Base-by-base conservation (phyloP, 2,797 vertebrate genomes). In the Chelon labrosus region DNA sequence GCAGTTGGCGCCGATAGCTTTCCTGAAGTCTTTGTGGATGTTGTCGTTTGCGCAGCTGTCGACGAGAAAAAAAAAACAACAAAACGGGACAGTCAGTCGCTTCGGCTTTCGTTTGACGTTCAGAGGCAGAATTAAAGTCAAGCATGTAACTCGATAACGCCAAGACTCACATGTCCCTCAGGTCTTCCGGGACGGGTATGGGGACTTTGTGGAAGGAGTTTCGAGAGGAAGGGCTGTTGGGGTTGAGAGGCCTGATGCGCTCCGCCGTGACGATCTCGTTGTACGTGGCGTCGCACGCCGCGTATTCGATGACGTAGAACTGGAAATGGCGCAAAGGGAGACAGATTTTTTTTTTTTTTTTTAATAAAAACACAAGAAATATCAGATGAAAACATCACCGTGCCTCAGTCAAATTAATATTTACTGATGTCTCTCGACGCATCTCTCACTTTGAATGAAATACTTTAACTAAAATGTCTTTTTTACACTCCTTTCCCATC, bases 241-340 rank as follows among this genome's bases (percentile, higher is more conserved):
- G 96, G 89, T 98, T 98, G 73, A 97, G 94, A 0, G 96, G 96
- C 84, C 97, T 95, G 86, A 98, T 97, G 56, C 97, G 94, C 80
- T 97, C 97, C 7, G 96, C 72, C 8, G 96, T 98, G 91, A 98
- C 96, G 0, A 98, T 98, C 92, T 97, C 97, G 9, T 97, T 98
- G 91, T 97, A 98, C 42, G 96, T 97, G 80, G 97, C 95, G 20
- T 97, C 97, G 8, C 96, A 97, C 7, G 96, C 96, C 0, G 96
- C 96, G 11, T 97, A 97, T 85, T 98, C 97, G 5, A 98, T 97
- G 70, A 98, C 97, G 19, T 97, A 98, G 85, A 97, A 98, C 97
- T 98, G 88, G 51, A 64, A 73, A 42, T 2, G 25, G 13, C 12
- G 78, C 0, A 57, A 35, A 10, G 65, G 20, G 31, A 83, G 1